Base-by-base conservation (phyloP, 2,888 invertebrate genomes). In the Chalcosyrphus nemorum region DNA sequence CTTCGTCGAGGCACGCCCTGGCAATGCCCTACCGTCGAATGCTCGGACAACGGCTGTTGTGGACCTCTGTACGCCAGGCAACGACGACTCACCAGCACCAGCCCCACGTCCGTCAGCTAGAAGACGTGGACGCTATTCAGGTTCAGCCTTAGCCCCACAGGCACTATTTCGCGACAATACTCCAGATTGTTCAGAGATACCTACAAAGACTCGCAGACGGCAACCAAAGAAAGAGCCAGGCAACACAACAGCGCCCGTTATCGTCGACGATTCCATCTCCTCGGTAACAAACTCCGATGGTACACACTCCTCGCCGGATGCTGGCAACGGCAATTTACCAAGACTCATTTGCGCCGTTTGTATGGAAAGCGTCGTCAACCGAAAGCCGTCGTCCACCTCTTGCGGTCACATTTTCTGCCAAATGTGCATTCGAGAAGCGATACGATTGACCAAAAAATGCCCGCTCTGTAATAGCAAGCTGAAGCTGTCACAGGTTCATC, bases 371-470 rank as follows among this genome's bases (percentile, higher is more conserved):
- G 63, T 68, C 0, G 0, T 56, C 0, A 75, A 61, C 15, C 66
- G 77, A 0, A 27, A 70, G 15, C 86, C 86, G 0, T 54, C 27
- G 0, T 85, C 87, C 7, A 87, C 87, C 1, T 43, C 76, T 6
- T 87, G 87, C 27, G 87, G 87, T 0, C 87, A 87, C 35, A 82
- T 87, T 6, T 87, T 87, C 47, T 87, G 87, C 24, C 47, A 75
- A 2, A 17, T 13, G 0, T 87, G 87, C 27, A 87, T 87, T 1
- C 7, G 6, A 5, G 45, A 63, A 5, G 76, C 86, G 4, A 74
- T 87, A 0, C 70, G 68, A 3, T 2, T 59, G 9, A 68, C 75
- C 1, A 61, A 27, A 0, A 84, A 86, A 13, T 87, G 87, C 45
- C 87, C 87, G 1, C 50, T 87, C 0, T 87, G 87, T 54, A 86